Conservation (phyloP, 2,797 vertebrate genomes). For the Micromesistius poutassou region DNA sequence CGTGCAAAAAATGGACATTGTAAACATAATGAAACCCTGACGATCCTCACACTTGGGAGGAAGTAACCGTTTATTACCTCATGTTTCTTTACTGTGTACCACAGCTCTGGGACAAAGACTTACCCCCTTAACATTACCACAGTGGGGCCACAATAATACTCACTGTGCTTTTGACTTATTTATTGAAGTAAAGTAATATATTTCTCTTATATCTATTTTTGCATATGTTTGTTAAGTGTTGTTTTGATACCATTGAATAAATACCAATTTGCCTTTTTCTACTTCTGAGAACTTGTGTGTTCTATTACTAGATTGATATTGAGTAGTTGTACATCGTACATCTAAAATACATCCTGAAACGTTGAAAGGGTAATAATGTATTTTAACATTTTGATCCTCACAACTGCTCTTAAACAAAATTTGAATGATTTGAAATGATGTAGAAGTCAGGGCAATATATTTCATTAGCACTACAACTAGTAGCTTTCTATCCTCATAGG, state of each 20-base stretch:
- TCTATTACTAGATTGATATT: neutral
- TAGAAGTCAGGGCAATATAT: neutral
- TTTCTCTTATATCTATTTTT: constrained; percentile 80
- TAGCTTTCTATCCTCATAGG: neutral
- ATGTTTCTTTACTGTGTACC: constrained; percentile 81
- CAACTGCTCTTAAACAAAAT: neutral
- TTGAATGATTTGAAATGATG: neutral
- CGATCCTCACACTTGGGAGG: constrained; percentile 61
- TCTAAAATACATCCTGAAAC: neutral
- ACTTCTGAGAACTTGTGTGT: constrained; percentile 19
- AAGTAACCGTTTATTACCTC: constrained; percentile 92
- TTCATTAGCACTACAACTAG: neutral
- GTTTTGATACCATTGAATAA: constrained; percentile 79
- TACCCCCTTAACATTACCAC: constrained; percentile 68
- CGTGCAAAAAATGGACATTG: constrained; percentile 53
- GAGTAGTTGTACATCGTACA: neutral
- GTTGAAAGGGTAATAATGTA: neutral
- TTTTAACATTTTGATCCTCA: neutral
- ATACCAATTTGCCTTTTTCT: constrained; percentile 60
- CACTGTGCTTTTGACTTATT: constrained; percentile 81
- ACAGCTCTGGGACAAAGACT: constrained; percentile 63
- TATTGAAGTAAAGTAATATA: constrained; percentile 99
- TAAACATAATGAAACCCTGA: constrained; percentile 46
- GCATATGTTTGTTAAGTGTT: constrained; percentile 66
- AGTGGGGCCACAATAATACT: constrained; percentile 66